Evolutionary conservation across 2,888 invertebrate species (phyloP).

Genomic region (Stictocephala bisonia): DNA sequence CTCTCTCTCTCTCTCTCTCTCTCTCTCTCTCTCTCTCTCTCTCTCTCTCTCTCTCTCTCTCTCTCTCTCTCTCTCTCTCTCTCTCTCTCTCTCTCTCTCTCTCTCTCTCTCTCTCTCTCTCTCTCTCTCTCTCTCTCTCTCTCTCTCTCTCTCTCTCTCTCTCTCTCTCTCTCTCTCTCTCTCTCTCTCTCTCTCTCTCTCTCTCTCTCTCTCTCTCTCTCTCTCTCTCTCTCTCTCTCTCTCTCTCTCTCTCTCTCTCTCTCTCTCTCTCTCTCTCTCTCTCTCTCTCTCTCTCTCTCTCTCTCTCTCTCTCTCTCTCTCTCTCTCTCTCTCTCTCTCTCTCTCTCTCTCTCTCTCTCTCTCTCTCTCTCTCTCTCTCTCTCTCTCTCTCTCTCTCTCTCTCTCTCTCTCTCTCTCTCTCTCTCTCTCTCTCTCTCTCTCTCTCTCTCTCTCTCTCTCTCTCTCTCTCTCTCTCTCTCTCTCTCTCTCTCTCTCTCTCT

Average conservation of each 20-base stretch:
- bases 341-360: not conserved
- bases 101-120: not conserved
- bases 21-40: not conserved
- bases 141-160: not conserved
- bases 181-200: not conserved
- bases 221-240: not conserved
- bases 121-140: not conserved
- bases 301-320: not conserved
- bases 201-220: not conserved
- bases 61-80: not conserved
- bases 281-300: not conserved
- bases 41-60: not conserved
- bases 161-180: not conserved
- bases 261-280: not conserved
- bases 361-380: not conserved
- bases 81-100: not conserved
- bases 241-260: not conserved
- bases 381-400: not conserved
- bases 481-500: not conserved
- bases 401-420: not conserved
- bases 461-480: not conserved
- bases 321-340: not conserved
- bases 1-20: not conserved
- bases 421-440: not conserved
- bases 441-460: not conserved